Percentiles rank a stretch among this genome's conserved stretches.
Conservation (phyloP, 1,140 invertebrate species). For the Drosophila auraria region DNA sequence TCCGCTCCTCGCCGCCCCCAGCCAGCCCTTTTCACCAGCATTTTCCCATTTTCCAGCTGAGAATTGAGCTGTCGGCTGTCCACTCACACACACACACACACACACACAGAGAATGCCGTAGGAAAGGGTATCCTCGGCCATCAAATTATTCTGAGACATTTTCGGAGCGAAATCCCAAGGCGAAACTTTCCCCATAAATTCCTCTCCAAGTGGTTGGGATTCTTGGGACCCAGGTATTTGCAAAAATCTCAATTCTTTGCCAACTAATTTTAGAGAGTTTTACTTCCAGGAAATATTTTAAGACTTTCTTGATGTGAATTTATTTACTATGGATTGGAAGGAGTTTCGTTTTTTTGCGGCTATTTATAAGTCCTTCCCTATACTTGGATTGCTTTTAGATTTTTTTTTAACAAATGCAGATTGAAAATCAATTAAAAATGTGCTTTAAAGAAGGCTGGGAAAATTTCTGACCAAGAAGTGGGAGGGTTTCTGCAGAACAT, state of each 20-base stretch:
- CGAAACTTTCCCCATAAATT: slow-evolving; percentile 14
- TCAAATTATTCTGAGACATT: slow-evolving; percentile 18
- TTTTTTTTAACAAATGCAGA: too few species aligned
- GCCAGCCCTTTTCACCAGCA: background rate
- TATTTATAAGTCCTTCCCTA: background rate
- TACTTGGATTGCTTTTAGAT: background rate
- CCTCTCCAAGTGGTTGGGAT: slow-evolving; percentile 9
- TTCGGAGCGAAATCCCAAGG: background rate
- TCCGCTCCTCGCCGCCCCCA: background rate
- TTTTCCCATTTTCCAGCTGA: slow-evolving; percentile 35
- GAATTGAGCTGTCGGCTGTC: slow-evolving; percentile 42
- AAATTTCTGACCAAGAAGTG: too few species aligned
- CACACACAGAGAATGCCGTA: background rate
- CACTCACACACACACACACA: slow-evolving; percentile 18
- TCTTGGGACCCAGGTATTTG: slow-evolving; percentile 5
- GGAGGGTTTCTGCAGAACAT: background rate
- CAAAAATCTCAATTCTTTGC: slow-evolving; percentile 7
- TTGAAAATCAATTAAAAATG: background rate
- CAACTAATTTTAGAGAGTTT: slow-evolving; percentile 11
- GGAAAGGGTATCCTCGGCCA: slow-evolving; percentile 34
- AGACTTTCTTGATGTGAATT: background rate
- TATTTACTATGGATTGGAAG: background rate
- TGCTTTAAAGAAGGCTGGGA: background rate
- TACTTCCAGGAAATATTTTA: background rate
- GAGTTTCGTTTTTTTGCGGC: background rate